phyloP scores from a whole-genome alignment of 2,888 invertebrate species.

The Caenorhabditis sp. region DNA sequence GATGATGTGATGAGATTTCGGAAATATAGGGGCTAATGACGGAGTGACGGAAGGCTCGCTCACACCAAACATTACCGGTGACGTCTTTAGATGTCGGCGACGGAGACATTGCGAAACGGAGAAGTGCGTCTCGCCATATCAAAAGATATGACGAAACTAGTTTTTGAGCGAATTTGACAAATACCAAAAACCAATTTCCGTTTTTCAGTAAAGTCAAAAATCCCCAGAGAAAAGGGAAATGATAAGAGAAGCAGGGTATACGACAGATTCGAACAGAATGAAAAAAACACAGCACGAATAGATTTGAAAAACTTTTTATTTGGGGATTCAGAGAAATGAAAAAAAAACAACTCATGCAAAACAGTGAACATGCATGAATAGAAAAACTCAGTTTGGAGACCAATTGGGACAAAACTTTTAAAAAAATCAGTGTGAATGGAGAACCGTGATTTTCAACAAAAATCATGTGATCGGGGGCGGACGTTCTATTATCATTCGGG shows the following conservation, averaged over 20 bases:
- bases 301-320: constrained; percentile 36
- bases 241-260: constrained; percentile 41
- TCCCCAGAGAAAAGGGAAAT: neutral
- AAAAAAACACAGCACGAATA: constrained; percentile 11
- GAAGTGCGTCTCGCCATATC: constrained; percentile 23
- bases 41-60: constrained; percentile 7
- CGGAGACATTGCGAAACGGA: constrained; percentile 12
- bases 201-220: neutral
- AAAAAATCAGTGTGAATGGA: constrained; percentile 46
- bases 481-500: constrained; percentile 36
- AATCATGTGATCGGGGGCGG: constrained; percentile 32
- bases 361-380: constrained; percentile 50
- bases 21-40: constrained; percentile 11
- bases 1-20: neutral
- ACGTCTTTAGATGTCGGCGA: constrained; percentile 16
- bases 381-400: constrained; percentile 39
- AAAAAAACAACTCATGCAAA: constrained; percentile 38
- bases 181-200: constrained; percentile 27
- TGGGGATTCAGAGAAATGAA: constrained; percentile 2
- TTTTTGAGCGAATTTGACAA: constrained; percentile 6
- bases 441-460: constrained; percentile 53
- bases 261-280: constrained; percentile 53
- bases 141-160: constrained; percentile 35
- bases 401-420: constrained; percentile 40
- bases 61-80: constrained; percentile 41